A percentile compares a stretch with the other conserved stretches of the same genome.
Conservation (phyloP, 2,113 vertebrate genomes). For the Astur gentilis region DNA sequence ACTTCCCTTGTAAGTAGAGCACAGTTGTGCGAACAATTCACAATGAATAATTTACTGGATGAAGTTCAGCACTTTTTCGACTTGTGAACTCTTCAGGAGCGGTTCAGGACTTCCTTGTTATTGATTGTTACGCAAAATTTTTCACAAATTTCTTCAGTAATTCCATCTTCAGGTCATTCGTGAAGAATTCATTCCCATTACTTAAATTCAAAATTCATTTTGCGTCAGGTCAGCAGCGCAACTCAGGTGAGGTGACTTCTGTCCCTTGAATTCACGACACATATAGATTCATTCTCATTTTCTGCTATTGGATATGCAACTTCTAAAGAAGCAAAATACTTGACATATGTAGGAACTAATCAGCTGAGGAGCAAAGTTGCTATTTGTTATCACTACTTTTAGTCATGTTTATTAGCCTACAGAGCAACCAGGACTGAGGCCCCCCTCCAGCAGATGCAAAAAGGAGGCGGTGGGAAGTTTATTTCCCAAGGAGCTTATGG, state of each 20-base stretch:
- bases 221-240: neutral
- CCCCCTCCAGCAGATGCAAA: neutral
- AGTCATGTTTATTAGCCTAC: neutral
- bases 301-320: neutral
- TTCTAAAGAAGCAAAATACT: neutral
- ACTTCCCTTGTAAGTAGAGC: conserved; percentile 21
- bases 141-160: neutral
- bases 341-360: neutral
- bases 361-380: neutral
- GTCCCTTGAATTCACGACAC: neutral
- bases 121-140: neutral
- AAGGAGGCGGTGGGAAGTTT: neutral
- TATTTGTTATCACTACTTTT: neutral
- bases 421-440: neutral
- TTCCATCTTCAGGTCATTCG: neutral
- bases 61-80: conserved; percentile 21
- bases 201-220: neutral
- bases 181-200: neutral
- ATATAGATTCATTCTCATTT: neutral
- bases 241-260: neutral
- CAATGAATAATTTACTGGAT: conserved; percentile 36
- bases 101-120: neutral
- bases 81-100: neutral
- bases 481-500: neutral
- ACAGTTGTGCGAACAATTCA: conserved; percentile 41